Evolutionary conservation across 2,797 vertebrate species (phyloP).

Genomic region (Sebastes matsubarae): DNA sequence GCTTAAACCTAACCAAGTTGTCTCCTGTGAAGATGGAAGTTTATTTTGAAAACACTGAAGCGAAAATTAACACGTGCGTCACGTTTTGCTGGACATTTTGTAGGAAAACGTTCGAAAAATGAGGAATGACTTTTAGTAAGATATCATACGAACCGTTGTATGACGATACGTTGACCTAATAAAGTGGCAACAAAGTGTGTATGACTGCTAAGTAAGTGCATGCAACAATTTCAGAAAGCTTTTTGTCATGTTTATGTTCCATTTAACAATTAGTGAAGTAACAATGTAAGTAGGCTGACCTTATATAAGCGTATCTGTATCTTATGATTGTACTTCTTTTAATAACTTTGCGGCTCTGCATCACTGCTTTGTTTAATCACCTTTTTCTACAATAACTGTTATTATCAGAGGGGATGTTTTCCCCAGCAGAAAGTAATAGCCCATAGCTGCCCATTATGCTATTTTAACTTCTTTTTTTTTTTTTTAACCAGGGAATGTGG

Average conservation of each 20-base stretch:
- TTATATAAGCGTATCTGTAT: not conserved
- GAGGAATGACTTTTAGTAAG: no score
- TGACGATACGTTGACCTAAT: no score
- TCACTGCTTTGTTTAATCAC: slow-evolving; percentile 38
- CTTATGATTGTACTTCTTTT: slow-evolving; percentile 14
- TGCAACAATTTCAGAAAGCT: not conserved
- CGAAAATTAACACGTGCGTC: no score
- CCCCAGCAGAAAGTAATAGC: slow-evolving; percentile 21
- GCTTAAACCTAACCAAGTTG: no score
- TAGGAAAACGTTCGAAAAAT: no score
- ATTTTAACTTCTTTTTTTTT: not conserved
- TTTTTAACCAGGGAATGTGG: not conserved
- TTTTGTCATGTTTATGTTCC: not conserved
- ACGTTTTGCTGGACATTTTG: no score
- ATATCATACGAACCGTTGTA: no score
- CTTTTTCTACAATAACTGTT: slow-evolving; percentile 21
- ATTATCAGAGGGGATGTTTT: slow-evolving; percentile 30
- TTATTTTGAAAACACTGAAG: no score
- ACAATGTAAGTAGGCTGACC: not conserved
- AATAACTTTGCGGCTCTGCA: slow-evolving; percentile 32
- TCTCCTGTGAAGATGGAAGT: no score
- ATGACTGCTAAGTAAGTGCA: not conserved
- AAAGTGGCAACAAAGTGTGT: not conserved
- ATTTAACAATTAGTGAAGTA: not conserved
- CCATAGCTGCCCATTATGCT: slow-evolving; percentile 25